These are phyloP conservation scores for Tupaia chinensis DNA, from an alignment of 2,113 vertebrate species.

Conservation along the genomic window DNA sequence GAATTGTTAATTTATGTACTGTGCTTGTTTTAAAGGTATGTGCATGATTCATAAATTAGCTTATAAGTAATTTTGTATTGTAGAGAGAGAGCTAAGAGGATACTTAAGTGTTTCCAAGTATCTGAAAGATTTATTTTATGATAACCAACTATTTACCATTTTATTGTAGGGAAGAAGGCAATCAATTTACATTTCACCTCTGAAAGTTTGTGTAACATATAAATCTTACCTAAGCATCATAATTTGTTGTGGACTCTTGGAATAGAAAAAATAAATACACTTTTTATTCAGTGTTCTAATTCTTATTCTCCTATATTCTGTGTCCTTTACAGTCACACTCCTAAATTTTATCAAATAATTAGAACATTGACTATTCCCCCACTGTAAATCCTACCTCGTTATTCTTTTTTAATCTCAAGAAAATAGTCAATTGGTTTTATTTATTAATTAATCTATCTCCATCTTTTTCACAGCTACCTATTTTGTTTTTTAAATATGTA, in stretches of 20 bases:
- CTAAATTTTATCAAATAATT: not conserved
- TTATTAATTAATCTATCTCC: not conserved
- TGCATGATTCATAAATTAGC: conserved; percentile 67
- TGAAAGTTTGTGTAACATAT: conserved; percentile 55
- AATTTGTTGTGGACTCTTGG: conserved; percentile 1
- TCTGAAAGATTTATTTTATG: conserved; percentile 68
- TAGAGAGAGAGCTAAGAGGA: conserved; percentile 45
- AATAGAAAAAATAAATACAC: not conserved
- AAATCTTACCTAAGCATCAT: conserved; percentile 56
- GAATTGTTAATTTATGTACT: conserved; percentile 65
- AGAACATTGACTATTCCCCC: not conserved
- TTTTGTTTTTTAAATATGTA: not conserved
- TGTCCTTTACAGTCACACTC: not conserved
- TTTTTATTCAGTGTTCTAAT: not conserved
- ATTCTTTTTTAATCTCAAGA: not conserved
- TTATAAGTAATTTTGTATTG: conserved; percentile 62
- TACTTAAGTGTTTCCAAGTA: conserved; percentile 59
- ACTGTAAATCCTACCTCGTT: not conserved
- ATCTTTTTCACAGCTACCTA: not conserved
- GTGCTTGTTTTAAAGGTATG: conserved; percentile 54
- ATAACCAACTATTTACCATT: conserved; percentile 63
- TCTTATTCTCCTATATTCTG: not conserved
- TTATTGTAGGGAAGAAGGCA: conserved; percentile 30
- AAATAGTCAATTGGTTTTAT: not conserved
- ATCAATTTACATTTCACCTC: conserved; percentile 68